Evolutionary conservation across 2,888 invertebrate species (phyloP), one percentile per base, ranked within the genome.

Genomic region (Catocala sponsa): DNA sequence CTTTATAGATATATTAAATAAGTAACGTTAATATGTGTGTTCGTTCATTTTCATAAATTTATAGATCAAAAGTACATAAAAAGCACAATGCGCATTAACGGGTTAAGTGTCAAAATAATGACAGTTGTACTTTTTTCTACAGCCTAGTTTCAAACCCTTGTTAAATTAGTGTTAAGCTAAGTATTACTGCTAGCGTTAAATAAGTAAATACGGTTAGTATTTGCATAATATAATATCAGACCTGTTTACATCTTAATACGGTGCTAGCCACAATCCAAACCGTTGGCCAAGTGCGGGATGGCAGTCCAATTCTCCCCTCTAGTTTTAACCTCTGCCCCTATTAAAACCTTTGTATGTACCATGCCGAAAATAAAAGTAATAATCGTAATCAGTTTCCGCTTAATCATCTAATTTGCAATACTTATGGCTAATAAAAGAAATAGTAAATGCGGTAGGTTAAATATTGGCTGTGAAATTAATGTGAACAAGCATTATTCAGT

Each of bases 381-480:
- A 47, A 47, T 13, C 9, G 25, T 4, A 7, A 46, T 25, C 12
- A 48, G 9, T 35, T 50, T 50, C 35, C n/a, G 35, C 38, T 10
- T 35, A 35, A 46, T 49, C 38, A 52, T 12, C 11, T 52, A 33
- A 57, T 65, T 72, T 67, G 59, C 60, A 49, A 43, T 11, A 52
- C 43, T 55, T 48, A 43, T 5, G 10, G 56, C 32, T 62, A 46
- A 53, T 57, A 56, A 57, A 47, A 11, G 13, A 65, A 60, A 59
- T 60, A 68, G 56, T 66, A 74, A 73, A 78, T 66, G 80, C 76
- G 70, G 84, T 92, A 92, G 89, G 75, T 78, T 82, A 84, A 87
- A 89, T 86, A 88, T 86, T 88, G 94, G 94, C 94, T 94, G 94
- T 94, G 94, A 94, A 89, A 80, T 82, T 79, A 86, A 87, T 85